Conservation (phyloP, 2,797 vertebrate genomes). For the Philypnodon macrostomus region DNA sequence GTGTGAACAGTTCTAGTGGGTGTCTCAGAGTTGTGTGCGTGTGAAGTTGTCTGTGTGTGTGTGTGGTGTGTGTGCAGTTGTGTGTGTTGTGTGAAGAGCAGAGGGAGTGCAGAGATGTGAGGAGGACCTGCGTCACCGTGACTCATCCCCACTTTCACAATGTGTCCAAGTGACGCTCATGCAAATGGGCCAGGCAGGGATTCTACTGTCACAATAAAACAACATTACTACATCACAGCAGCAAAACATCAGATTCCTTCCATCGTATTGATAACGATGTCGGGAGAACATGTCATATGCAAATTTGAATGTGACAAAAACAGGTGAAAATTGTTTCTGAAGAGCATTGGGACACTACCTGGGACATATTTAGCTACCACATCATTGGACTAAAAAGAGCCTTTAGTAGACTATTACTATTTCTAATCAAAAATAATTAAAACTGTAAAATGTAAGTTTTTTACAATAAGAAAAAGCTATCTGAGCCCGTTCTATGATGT, state of each 20-base stretch:
- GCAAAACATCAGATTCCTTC: not conserved
- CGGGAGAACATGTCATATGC: too few relatives aligned
- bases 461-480: too few relatives aligned
- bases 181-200: constrained; percentile 64
- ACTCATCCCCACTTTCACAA: constrained; percentile 87
- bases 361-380: too few relatives aligned
- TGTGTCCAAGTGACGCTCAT: constrained; percentile 81
- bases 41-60: constrained; percentile 37
- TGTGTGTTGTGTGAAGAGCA: not conserved
- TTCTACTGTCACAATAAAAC: constrained; percentile 18
- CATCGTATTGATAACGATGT: not conserved
- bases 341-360: too few relatives aligned
- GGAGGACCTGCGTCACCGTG: constrained; percentile 77
- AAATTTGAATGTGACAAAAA: too few relatives aligned
- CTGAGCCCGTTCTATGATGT: too few relatives aligned
- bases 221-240: not conserved
- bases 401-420: too few relatives aligned
- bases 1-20: too few relatives aligned
- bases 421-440: too few relatives aligned
- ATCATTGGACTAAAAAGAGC: too few relatives aligned
- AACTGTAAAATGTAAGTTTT: too few relatives aligned
- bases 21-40: constrained; percentile 58
- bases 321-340: too few relatives aligned
- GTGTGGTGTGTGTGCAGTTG: not conserved
- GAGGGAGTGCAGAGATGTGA: constrained; percentile 56